Conservation (phyloP, 1,140 invertebrate genomes). For the Lineus longissimus region DNA sequence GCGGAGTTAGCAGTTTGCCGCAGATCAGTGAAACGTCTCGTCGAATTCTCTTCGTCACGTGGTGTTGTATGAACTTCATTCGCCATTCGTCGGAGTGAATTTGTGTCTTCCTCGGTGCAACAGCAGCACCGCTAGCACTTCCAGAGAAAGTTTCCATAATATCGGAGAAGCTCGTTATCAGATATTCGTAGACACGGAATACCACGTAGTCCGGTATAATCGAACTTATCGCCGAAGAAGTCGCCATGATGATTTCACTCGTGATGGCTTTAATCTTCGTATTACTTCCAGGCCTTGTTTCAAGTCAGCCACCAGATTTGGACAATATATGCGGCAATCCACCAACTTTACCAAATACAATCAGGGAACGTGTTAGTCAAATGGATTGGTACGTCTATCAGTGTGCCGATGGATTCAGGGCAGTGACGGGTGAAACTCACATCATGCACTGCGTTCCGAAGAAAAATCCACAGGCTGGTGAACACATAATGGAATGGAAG, state of each 20-base stretch:
- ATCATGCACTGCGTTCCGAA: background rate
- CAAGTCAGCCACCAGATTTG: background rate
- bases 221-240: too few species aligned
- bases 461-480: background rate
- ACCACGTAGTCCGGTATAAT: constrained; percentile 5
- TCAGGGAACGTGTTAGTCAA: background rate
- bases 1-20: constrained; percentile 1
- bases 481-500: constrained; percentile 4
- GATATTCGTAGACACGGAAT: background rate
- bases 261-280: background rate
- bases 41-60: constrained; percentile 1
- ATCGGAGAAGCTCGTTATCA: background rate
- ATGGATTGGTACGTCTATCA: constrained; percentile 1
- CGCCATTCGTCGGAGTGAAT: constrained; percentile 7
- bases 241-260: background rate
- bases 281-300: background rate
- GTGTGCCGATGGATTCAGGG: background rate
- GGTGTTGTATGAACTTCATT: constrained; percentile 4
- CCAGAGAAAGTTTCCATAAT: constrained; percentile 1
- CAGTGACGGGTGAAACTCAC: background rate
- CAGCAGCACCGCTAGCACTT: too few species aligned
- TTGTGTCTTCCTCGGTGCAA: constrained; percentile 1
- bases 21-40: background rate
- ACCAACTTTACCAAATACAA: background rate
- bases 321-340: constrained; percentile 3